Evolutionary conservation across 2,888 invertebrate species (phyloP).

Genomic region (Ophion ventricosus): DNA sequence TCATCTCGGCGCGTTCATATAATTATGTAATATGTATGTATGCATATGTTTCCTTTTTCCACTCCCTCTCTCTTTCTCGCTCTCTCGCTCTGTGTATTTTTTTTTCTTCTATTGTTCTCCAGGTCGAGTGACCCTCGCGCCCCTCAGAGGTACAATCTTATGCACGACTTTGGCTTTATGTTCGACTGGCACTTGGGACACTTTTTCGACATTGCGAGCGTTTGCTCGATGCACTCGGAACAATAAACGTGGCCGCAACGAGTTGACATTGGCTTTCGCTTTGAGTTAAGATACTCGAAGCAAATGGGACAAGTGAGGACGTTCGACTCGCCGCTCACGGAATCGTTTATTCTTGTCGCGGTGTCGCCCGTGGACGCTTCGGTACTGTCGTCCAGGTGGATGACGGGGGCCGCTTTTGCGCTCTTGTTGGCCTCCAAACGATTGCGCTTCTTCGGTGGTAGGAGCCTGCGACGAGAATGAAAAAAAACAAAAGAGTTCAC

Average conservation of each 20-base stretch:
- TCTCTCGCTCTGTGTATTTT: background rate
- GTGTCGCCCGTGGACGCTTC: slow-evolving; percentile 13
- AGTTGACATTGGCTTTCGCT: slow-evolving; percentile 73
- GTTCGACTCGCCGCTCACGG: slow-evolving; percentile 33
- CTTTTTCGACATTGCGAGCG: slow-evolving; percentile 67
- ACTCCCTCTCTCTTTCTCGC: background rate
- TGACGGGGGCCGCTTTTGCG: slow-evolving; percentile 7
- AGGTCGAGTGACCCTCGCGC: background rate
- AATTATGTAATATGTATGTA: no score
- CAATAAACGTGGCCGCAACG: slow-evolving; percentile 78
- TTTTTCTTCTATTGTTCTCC: slow-evolving; percentile 1
- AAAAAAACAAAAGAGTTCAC: background rate
- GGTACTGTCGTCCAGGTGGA: slow-evolving; percentile 65
- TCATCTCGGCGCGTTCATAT: background rate
- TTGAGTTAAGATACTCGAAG: slow-evolving; percentile 70
- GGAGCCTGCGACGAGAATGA: slow-evolving; percentile 30
- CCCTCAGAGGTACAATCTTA: slow-evolving; percentile 73
- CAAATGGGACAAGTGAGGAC: slow-evolving; percentile 75
- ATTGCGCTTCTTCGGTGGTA: slow-evolving; percentile 51
- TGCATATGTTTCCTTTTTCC: no score
- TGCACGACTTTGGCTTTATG: slow-evolving; percentile 70
- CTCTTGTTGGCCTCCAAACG: slow-evolving; percentile 32
- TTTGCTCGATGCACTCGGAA: slow-evolving; percentile 70
- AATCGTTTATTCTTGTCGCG: slow-evolving; percentile 60
- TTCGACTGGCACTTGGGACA: slow-evolving; percentile 74